Base-by-base conservation (phyloP, 2,888 invertebrate genomes). In the Pristionchus maxplancki region DNA sequence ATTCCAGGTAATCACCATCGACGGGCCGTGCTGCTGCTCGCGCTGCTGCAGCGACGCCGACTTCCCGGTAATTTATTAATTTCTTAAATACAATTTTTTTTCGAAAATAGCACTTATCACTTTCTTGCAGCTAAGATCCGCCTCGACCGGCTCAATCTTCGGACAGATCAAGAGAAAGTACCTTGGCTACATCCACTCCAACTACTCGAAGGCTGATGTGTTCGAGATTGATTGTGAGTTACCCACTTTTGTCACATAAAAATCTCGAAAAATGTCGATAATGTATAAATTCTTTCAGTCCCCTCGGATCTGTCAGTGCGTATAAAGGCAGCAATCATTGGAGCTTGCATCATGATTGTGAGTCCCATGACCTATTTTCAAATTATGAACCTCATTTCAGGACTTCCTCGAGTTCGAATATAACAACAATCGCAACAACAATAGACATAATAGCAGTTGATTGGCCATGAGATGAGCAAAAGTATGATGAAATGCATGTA, bases 41-140 rank as follows among this genome's bases (percentile, higher is more conserved):
- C 50, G 83, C 6, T 83, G 83, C 34, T 83, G 83, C 53, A 83
- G 58, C 20, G 83, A 83, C 24, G 83, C 83, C 3, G 83, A 83
- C 9, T 83, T 83, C 28, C 83, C 83, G 31, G 83, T 83, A 53
- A 53, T 34, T 37, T 9, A 31, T 67, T 67, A n/a, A 67, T 4
- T 28, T 24, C 15, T 50, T 50, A 50, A 17, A 3, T 20, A 20
- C 3, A 5, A 50, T 15, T 1, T 20, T 3, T 17, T 50, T 8
- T n/a, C n/a, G n/a, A n/a, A n/a, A n/a, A n/a, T n/a, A n/a, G n/a
- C n/a, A n/a, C n/a, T n/a, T n/a, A 48, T 9, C 48, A 48, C 48
- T 48, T 0, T 1, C 20, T 34, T 67, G 0, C 74, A 74, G 74
- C 40, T 74, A 40, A 74, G 40, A 37, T 74, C 74, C 24, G 28